Conservation (phyloP, 1,140 invertebrate species). For the Drosophila arawakana region DNA sequence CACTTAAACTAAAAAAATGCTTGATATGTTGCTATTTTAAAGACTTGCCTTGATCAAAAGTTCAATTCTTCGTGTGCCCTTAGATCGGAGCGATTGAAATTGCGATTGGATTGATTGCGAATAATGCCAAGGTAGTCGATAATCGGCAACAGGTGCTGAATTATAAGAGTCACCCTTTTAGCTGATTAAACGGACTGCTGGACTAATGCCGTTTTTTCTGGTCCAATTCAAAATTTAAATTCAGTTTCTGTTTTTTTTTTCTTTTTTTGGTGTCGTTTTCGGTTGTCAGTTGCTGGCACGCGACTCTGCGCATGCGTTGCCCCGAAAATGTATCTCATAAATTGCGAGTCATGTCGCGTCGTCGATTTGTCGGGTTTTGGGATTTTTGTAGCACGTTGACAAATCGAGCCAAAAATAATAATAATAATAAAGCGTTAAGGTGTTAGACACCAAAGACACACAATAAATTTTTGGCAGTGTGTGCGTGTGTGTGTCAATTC, state of each 20-base stretch:
- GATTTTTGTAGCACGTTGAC: constrained; percentile 24
- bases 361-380: constrained; percentile 47
- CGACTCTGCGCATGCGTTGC: constrained; percentile 54
- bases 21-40: not conserved
- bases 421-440: constrained; percentile 31
- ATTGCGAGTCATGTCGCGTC: constrained; percentile 59
- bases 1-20: not conserved
- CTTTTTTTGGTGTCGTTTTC: not conserved
- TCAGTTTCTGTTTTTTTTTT: constrained; percentile 24
- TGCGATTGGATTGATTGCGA: constrained; percentile 18
- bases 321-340: constrained; percentile 33
- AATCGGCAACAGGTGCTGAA: constrained; percentile 34
- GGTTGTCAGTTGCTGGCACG: constrained; percentile 44
- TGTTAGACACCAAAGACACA: constrained; percentile 32
- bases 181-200: constrained; percentile 5
- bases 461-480: constrained; percentile 13
- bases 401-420: constrained; percentile 38
- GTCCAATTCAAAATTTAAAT: not conserved
- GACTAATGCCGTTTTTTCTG: not conserved
- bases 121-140: constrained; percentile 56
- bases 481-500: constrained; percentile 12
- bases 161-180: constrained; percentile 43
- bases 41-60: constrained; percentile 8
- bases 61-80: constrained; percentile 18
- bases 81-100: constrained; percentile 25